phyloP scores from a whole-genome alignment of 2,888 invertebrate species.

The Prostheceraeus crozeri region DNA sequence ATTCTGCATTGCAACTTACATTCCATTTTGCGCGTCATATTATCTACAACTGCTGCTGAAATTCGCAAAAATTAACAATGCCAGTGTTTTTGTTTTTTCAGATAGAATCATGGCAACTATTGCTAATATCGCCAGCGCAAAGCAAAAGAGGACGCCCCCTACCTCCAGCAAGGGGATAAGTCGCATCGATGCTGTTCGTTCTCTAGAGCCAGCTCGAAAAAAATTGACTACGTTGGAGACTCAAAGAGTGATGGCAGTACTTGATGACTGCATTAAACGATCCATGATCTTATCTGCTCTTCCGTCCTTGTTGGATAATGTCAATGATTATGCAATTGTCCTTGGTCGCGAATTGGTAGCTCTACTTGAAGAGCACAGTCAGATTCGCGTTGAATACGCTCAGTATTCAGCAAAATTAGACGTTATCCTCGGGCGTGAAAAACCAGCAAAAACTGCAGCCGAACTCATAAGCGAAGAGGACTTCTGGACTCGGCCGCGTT shows the following conservation, averaged over 20 bases:
- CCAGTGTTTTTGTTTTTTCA: too few species aligned
- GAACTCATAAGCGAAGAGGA: too few species aligned
- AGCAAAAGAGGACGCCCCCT: too few species aligned
- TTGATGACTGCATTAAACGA: constrained; percentile 51
- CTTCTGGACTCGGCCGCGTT: constrained; percentile 34
- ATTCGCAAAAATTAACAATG: too few species aligned
- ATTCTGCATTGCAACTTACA: too few species aligned
- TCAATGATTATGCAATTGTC: constrained; percentile 48
- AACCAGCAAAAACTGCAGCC: constrained; percentile 14
- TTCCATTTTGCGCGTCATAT: too few species aligned
- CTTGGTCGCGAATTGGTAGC: constrained; percentile 49
- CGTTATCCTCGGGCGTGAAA: constrained; percentile 26
- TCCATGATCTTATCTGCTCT: constrained; percentile 49
- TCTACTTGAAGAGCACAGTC: constrained; percentile 47
- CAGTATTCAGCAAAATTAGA: constrained; percentile 29
- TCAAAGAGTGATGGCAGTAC: constrained; percentile 54
- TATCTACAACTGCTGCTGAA: too few species aligned
- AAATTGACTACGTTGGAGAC: constrained; percentile 55
- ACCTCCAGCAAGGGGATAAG: too few species aligned
- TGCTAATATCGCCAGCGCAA: too few species aligned
- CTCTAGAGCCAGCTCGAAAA: constrained; percentile 53
- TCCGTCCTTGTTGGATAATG: constrained; percentile 49
- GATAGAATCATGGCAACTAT: too few species aligned
- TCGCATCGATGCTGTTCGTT: not conserved
- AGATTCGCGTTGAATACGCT: constrained; percentile 35